These are phyloP conservation scores for Pardosa pseudoannulata DNA, from an alignment of 2,888 invertebrate species.

Conservation along the genomic window DNA sequence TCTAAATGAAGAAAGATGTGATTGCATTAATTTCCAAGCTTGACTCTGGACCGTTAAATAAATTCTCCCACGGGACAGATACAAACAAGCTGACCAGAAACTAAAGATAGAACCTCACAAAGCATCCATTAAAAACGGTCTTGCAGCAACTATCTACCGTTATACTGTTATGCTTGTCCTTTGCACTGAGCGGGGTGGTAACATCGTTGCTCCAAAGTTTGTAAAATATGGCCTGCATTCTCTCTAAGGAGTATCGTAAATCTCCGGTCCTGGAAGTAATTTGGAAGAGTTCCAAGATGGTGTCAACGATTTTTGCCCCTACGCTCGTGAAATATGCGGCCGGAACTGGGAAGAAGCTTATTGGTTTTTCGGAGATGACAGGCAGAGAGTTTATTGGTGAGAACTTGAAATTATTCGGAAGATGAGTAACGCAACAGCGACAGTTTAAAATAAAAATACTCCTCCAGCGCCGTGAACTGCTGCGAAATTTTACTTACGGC, in stretches of 20 bases:
- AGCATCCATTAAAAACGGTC: too few relatives aligned
- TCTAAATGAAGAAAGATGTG: too few relatives aligned
- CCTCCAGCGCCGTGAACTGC: too few relatives aligned
- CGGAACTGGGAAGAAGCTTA: neutral
- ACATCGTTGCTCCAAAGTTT: neutral
- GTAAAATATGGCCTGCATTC: neutral
- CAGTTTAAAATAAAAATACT: too few relatives aligned
- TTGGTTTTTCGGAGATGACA: slow-evolving; percentile 4
- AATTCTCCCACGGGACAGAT: too few relatives aligned
- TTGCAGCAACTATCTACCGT: neutral
- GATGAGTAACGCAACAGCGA: too few relatives aligned
- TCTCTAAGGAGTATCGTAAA: neutral
- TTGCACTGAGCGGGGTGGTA: neutral
- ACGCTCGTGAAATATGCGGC: slow-evolving; percentile 2
- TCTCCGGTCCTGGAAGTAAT: slow-evolving; percentile 19
- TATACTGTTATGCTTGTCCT: neutral
- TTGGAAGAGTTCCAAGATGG: slow-evolving; percentile 33
- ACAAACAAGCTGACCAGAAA: too few relatives aligned
- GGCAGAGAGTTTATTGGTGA: neutral
- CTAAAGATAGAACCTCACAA: too few relatives aligned
- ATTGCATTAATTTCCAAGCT: too few relatives aligned
- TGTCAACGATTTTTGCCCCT: slow-evolving; percentile 14
- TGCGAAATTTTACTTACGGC: too few relatives aligned
- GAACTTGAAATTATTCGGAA: neutral
- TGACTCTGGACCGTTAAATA: too few relatives aligned